A percentile compares a stretch with the other conserved stretches of the same genome.
Evolutionary conservation across 1,140 invertebrate genomes (phyloP).

Genomic region (Proctacanthus coquilletti): DNA sequence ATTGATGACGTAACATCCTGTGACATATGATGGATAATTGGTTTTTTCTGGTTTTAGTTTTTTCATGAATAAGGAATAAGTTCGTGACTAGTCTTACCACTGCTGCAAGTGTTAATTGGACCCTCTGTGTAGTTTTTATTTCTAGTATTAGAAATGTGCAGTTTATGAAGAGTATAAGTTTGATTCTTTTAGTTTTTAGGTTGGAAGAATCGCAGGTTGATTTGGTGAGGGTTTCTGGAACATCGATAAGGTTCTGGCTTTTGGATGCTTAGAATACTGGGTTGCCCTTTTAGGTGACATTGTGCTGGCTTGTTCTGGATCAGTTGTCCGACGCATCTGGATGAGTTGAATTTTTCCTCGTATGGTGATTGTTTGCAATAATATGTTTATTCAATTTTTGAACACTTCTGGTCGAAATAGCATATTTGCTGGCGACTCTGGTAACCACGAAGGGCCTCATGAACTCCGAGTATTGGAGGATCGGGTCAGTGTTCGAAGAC

Average conservation of each 20-base stretch:
- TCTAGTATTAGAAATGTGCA: not conserved
- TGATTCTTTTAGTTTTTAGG: not conserved
- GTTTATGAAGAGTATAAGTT: not conserved
- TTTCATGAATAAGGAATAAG: too few relatives aligned
- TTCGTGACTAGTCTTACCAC: too few relatives aligned
- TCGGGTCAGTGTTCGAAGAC: too few relatives aligned
- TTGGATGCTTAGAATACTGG: not conserved
- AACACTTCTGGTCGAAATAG: too few relatives aligned
- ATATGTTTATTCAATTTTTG: not conserved
- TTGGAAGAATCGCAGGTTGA: not conserved
- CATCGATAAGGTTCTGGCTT: not conserved
- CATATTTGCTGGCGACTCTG: too few relatives aligned
- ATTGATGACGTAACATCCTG: too few relatives aligned
- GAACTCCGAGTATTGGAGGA: too few relatives aligned
- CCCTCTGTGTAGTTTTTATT: not conserved
- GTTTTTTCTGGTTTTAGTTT: too few relatives aligned
- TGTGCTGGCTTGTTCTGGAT: not conserved
- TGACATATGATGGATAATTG: too few relatives aligned
- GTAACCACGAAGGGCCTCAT: too few relatives aligned
- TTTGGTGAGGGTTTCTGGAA: not conserved
- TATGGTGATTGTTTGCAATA: not conserved
- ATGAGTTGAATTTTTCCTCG: not conserved
- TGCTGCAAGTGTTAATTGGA: too few relatives aligned
- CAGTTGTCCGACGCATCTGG: not conserved
- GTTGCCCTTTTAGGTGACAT: not conserved